Evolutionary conservation across 2,797 vertebrate genomes (phyloP).

Genomic region (Micrastur ruficollis): DNA sequence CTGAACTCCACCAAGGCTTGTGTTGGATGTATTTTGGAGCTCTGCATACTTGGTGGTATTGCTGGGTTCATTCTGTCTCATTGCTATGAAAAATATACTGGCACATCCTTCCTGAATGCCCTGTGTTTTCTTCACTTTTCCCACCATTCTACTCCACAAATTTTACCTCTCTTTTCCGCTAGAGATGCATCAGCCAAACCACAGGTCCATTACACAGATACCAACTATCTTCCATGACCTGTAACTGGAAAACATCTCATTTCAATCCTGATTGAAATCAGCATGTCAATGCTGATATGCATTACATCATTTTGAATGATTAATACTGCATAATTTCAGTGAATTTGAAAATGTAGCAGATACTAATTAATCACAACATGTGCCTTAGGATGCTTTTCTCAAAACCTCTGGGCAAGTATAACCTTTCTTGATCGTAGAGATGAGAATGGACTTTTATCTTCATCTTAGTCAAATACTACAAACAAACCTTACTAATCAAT

Average conservation of each 20-base stretch:
- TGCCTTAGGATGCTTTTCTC: neutral
- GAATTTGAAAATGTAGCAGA: neutral
- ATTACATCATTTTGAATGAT: neutral
- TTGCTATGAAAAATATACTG: neutral
- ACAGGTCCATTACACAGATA: neutral
- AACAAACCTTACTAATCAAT: neutral
- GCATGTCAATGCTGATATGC: neutral
- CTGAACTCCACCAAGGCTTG: neutral
- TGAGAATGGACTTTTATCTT: neutral
- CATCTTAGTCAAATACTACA: neutral
- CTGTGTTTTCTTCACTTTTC: neutral
- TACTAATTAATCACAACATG: neutral
- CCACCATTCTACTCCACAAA: neutral
- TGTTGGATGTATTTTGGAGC: neutral
- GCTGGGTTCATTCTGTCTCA: neutral
- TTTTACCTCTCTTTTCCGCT: neutral
- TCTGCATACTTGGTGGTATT: neutral
- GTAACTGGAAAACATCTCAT: neutral
- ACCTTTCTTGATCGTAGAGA: neutral
- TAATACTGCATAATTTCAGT: neutral
- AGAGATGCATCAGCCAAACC: neutral
- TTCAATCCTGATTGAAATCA: neutral
- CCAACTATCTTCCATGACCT: accelerated
- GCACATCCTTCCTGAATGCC: neutral
- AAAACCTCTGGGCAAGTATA: neutral